Conservation (phyloP, 2,113 vertebrate species). For the Alligator mississippiensis region DNA sequence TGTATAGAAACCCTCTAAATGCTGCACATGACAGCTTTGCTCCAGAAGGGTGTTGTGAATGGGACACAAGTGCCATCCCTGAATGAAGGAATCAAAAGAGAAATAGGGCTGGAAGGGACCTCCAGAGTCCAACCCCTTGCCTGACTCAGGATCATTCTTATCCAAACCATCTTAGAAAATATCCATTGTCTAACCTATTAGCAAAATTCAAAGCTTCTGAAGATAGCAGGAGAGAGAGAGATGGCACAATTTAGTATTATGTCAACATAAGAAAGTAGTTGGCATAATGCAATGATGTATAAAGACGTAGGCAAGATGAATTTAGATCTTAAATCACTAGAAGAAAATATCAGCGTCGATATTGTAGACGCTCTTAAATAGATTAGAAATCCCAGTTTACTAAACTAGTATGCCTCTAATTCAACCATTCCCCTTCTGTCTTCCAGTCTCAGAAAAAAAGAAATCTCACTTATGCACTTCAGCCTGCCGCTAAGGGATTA, state of each 20-base stretch:
- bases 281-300: background rate
- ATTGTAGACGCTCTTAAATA: background rate
- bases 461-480: background rate
- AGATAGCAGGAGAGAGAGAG: background rate
- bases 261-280: background rate
- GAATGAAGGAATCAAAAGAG: too few relatives aligned
- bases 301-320: background rate
- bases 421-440: too few relatives aligned
- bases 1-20: too few relatives aligned
- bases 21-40: too few relatives aligned
- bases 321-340: background rate
- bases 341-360: background rate
- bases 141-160: too few relatives aligned
- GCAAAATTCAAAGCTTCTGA: background rate
- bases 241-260: background rate
- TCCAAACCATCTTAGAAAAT: too few relatives aligned
- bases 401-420: too few relatives aligned
- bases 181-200: too few relatives aligned
- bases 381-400: background rate
- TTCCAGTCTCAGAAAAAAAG: background rate
- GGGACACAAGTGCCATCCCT: too few relatives aligned
- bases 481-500: background rate
- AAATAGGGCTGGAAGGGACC: too few relatives aligned
- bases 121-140: too few relatives aligned
- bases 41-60: too few relatives aligned